Conservation (phyloP, 2,888 invertebrate species). For the Heliconius erato region DNA sequence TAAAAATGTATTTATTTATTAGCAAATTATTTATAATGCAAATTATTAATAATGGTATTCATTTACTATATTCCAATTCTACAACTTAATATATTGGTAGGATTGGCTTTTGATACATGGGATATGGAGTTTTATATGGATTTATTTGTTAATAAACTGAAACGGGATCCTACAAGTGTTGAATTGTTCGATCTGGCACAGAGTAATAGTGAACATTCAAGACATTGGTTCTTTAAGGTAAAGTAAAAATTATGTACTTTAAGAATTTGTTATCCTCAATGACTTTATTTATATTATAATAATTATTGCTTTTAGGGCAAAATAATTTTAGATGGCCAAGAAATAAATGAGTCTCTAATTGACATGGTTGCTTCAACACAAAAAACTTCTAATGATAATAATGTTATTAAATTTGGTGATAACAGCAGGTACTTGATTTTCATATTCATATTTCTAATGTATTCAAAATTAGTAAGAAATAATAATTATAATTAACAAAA, state of each 20-base stretch:
- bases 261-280: background rate
- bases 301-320: slow-evolving; percentile 86
- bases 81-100: slow-evolving; percentile 62
- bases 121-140: slow-evolving; percentile 96
- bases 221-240: slow-evolving; percentile 99
- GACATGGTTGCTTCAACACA: slow-evolving; percentile 97
- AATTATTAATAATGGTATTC: background rate
- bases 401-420: slow-evolving; percentile 98
- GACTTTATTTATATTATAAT: background rate
- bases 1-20: background rate
- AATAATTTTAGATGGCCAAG: slow-evolving; percentile 93
- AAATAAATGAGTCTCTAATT: slow-evolving; percentile 93
- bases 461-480: background rate
- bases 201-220: slow-evolving; percentile 98
- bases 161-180: slow-evolving; percentile 97
- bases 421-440: slow-evolving; percentile 93
- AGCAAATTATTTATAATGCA: background rate
- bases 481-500: background rate
- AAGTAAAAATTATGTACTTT: slow-evolving; percentile 13
- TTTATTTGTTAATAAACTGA: slow-evolving; percentile 92
- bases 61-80: background rate
- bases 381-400: slow-evolving; percentile 93
- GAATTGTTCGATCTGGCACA: slow-evolving; percentile 99
- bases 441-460: background rate
- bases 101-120: slow-evolving; percentile 96